Percentiles rank a stretch among this genome's conserved stretches.
These are phyloP conservation scores for Polia nebulosa DNA, from an alignment of 2,888 invertebrate species.

Conservation along the genomic window DNA sequence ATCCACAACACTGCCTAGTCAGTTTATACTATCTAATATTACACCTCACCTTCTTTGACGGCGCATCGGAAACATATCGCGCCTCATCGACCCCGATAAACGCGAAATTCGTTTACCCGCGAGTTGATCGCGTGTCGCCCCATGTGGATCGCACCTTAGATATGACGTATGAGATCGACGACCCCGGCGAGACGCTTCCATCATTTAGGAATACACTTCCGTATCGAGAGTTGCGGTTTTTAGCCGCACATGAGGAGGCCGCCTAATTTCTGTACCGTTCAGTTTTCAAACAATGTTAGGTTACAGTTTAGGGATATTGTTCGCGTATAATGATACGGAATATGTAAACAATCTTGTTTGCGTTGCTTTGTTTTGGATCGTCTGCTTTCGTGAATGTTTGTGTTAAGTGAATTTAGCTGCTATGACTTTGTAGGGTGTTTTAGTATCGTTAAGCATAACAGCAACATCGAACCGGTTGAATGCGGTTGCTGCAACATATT, in stretches of 20 bases:
- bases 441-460: background rate
- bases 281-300: conserved; percentile 56
- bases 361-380: conserved; percentile 42
- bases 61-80: conserved; percentile 48
- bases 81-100: conserved; percentile 43
- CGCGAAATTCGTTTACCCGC: conserved; percentile 34
- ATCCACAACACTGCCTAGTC: conserved; percentile 9
- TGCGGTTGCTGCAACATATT: too few relatives aligned
- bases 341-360: conserved; percentile 50
- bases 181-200: conserved; percentile 76
- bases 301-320: conserved; percentile 50
- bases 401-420: conserved; percentile 27
- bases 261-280: conserved; percentile 57
- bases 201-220: conserved; percentile 76
- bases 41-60: conserved; percentile 31
- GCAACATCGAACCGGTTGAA: background rate
- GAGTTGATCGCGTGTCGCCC: conserved; percentile 44
- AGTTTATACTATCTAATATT: conserved; percentile 33
- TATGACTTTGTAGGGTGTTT: conserved; percentile 15
- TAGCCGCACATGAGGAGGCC: conserved; percentile 56
- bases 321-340: conserved; percentile 47
- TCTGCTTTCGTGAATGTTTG: conserved; percentile 33
- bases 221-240: conserved; percentile 71
- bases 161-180: conserved; percentile 74
- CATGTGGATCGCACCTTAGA: conserved; percentile 57